Base-by-base conservation (phyloP, 2,888 invertebrate species). In the Chouioia cunea region DNA sequence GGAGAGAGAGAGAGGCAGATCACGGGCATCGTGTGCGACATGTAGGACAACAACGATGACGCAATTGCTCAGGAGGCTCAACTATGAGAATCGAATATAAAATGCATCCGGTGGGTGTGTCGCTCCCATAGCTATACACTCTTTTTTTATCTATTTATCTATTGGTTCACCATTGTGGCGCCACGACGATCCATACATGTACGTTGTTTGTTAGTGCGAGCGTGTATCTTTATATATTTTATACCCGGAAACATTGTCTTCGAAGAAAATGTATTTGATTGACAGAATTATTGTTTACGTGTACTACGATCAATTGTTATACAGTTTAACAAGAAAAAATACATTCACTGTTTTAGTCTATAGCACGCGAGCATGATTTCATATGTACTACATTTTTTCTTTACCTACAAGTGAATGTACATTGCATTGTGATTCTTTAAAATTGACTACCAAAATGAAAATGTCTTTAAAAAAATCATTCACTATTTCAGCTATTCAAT, bases 61-160 rank as follows among this genome's bases (percentile, higher is more conserved):
- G 54, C 59, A 48, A 57, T 50, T 3, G 36, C 36, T 36, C 27
- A 52, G 36, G n/a, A 43, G 53, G 54, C 50, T 58, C 43, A 43
- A 18, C 60, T 64, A 46, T 48, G 70, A 70, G 70, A 65, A 60
- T 59, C 60, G 65, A 65, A 65, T 60, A 75, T 81, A 82, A 82
- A 83, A 81, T 82, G 80, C 80, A 83, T 83, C 83, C 83, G 83
- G 83, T 82, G 83, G 82, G 82, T 83, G 83, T 83, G 82, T 82
- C 82, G 82, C 82, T 82, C 81, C 81, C 82, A 83, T 80, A 82
- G 80, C 81, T 81, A 71, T 73, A 62, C 75, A 74, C 70, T 1
- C 36, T 36, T 22, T 57, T 36, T 57, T 62, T 62, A 56, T 16
- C 60, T 22, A 44, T 47, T 23, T 4, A n/a, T 15, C 23, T 18